Evolutionary conservation across 2,113 vertebrate species (phyloP).

Genomic region (Malurus melanocephalus): DNA sequence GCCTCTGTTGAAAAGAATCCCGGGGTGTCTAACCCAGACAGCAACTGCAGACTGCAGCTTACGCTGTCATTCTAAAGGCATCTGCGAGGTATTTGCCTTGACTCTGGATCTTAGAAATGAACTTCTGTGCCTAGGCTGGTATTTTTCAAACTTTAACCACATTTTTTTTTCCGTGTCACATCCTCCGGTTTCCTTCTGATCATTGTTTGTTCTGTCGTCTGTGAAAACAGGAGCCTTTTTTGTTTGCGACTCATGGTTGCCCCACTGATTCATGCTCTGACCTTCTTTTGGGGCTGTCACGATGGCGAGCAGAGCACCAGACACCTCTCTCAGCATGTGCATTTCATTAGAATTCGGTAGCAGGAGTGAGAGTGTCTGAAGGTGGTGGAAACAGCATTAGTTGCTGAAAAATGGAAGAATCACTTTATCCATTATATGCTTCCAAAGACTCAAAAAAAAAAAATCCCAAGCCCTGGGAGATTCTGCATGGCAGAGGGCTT

Average conservation of each 20-base stretch:
- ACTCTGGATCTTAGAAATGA: slow-evolving; percentile 49
- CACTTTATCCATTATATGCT: slow-evolving; percentile 28
- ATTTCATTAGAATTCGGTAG: slow-evolving; percentile 27
- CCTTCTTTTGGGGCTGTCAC: slow-evolving; percentile 16
- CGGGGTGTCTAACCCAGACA: slow-evolving; percentile 49
- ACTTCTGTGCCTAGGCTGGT: slow-evolving; percentile 55
- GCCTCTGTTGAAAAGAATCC: slow-evolving; percentile 58
- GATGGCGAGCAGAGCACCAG: slow-evolving; percentile 26
- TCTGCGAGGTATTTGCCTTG: slow-evolving; percentile 55
- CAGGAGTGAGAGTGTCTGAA: slow-evolving; percentile 47
- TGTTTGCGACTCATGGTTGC: slow-evolving; percentile 23
- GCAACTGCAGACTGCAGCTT: slow-evolving; percentile 53
- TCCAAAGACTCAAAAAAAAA: slow-evolving; percentile 1
- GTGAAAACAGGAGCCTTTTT: slow-evolving; percentile 56
- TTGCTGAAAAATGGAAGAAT: slow-evolving; percentile 42
- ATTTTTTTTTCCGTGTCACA: slow-evolving; percentile 38
- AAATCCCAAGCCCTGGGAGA: not conserved
- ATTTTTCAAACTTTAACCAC: slow-evolving; percentile 61
- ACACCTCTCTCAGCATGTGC: slow-evolving; percentile 25
- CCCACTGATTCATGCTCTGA: slow-evolving; percentile 53
- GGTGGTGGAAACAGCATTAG: slow-evolving; percentile 55
- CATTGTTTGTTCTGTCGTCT: slow-evolving; percentile 47
- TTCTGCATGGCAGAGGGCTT: not conserved
- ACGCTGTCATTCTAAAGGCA: slow-evolving; percentile 58
- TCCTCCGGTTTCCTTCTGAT: slow-evolving; percentile 59